These are phyloP conservation scores for Wasmannia auropunctata DNA, from an alignment of 1,140 invertebrate genomes.

Conservation along the genomic window DNA sequence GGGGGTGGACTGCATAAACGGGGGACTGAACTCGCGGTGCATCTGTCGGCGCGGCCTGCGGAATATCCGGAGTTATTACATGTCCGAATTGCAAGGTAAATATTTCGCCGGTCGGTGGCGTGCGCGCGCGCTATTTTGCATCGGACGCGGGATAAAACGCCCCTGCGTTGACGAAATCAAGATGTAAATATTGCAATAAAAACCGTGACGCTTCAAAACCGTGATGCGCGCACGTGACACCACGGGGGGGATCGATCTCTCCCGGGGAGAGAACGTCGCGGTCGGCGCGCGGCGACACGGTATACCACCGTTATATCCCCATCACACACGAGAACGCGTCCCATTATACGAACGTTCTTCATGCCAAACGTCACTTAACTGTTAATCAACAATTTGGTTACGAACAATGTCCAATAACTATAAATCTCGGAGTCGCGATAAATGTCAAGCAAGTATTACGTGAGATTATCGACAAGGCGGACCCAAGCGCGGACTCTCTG, in stretches of 20 bases:
- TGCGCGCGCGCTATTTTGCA: slow-evolving; percentile 38
- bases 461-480: not conserved
- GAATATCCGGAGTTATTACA: slow-evolving; percentile 59
- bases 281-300: not conserved
- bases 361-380: not conserved
- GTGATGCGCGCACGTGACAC: slow-evolving; percentile 6
- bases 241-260: slow-evolving; percentile 14
- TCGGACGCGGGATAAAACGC: slow-evolving; percentile 37
- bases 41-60: slow-evolving; percentile 24
- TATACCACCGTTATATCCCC: not conserved
- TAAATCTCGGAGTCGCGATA: not conserved
- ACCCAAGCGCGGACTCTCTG: not conserved
- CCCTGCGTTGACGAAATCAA: slow-evolving; percentile 53
- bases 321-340: not conserved
- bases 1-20: slow-evolving; percentile 42
- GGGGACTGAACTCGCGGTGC: slow-evolving; percentile 22
- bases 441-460: not conserved
- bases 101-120: slow-evolving; percentile 29
- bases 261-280: not conserved
- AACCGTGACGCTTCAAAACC: slow-evolving; percentile 35
- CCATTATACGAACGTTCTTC: not conserved
- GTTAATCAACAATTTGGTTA: not conserved
- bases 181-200: slow-evolving; percentile 58
- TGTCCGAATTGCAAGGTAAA: slow-evolving; percentile 58
- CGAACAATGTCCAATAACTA: not conserved